Evolutionary conservation across 2,797 vertebrate genomes (phyloP).

Genomic region (Heliangelus exortis): DNA sequence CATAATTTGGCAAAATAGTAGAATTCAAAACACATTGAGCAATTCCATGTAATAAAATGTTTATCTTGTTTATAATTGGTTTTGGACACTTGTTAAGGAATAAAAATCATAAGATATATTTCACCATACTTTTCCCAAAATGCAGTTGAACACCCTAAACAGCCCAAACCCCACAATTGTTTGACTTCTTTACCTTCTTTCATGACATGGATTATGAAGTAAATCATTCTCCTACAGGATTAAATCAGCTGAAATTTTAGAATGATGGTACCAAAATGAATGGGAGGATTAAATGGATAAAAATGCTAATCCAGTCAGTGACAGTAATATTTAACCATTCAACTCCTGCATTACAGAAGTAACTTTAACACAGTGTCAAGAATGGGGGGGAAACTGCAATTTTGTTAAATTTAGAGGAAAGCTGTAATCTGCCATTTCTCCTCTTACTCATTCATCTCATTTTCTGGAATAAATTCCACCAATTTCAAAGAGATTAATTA

Average conservation of each 20-base stretch:
- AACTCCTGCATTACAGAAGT: not conserved
- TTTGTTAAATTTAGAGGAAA: not conserved
- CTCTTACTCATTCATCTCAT: not conserved
- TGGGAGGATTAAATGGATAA: constrained; percentile 16
- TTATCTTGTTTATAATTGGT: not conserved
- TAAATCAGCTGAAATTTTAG: not conserved
- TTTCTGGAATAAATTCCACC: not conserved
- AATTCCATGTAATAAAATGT: not conserved
- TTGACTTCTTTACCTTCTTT: not conserved
- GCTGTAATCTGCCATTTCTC: not conserved
- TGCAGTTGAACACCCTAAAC: not conserved
- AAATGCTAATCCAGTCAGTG: constrained; percentile 4
- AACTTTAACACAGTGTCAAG: not conserved
- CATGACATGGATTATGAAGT: not conserved
- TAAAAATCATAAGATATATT: not conserved
- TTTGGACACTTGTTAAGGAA: not conserved
- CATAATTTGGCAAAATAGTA: not conserved
- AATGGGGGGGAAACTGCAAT: not conserved
- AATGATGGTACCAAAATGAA: constrained; percentile 14
- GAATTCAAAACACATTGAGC: not conserved
- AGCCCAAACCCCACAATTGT: not conserved
- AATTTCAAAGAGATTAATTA: not conserved
- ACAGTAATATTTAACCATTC: not conserved
- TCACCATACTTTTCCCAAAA: not conserved
- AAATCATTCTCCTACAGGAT: not conserved